Evolutionary conservation across 2,888 invertebrate species (phyloP).

Genomic region (Lithophane ornitopus): DNA sequence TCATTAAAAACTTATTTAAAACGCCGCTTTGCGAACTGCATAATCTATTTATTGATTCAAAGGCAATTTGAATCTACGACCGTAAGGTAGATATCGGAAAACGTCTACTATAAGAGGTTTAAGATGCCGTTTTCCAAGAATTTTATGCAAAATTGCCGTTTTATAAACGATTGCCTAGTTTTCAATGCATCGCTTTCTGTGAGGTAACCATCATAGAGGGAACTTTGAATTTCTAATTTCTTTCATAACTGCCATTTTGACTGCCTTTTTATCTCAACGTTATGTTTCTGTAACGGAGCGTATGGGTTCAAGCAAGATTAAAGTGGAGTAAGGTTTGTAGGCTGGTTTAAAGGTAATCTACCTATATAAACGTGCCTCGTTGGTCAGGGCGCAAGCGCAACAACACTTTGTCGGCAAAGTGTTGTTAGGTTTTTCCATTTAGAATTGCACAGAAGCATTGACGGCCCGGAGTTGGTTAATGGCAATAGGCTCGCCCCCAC

Average conservation of each 20-base stretch:
- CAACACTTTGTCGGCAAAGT: too few relatives aligned
- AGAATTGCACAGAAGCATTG: too few relatives aligned
- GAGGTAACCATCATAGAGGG: slow-evolving; percentile 56
- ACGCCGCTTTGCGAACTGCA: slow-evolving; percentile 28
- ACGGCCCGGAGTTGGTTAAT: too few relatives aligned
- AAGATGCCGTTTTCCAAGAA: slow-evolving; percentile 72
- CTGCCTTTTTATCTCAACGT: slow-evolving; percentile 20
- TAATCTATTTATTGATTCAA: slow-evolving; percentile 60
- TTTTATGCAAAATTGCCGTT: slow-evolving; percentile 78
- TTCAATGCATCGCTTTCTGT: slow-evolving; percentile 62
- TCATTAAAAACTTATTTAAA: slow-evolving; percentile 55
- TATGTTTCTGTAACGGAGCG: slow-evolving; percentile 18
- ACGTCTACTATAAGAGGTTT: slow-evolving; percentile 71
- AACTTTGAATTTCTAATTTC: slow-evolving; percentile 55
- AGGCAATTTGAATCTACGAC: slow-evolving; percentile 66
- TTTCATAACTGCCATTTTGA: slow-evolving; percentile 33
- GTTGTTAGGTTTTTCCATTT: too few relatives aligned
- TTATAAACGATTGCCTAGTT: slow-evolving; percentile 73
- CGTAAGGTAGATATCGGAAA: slow-evolving; percentile 69
- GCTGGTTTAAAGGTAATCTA: background rate
- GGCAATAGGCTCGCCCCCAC: too few relatives aligned
- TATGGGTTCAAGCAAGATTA: background rate
- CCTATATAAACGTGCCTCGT: background rate
- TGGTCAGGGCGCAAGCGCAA: too few relatives aligned
- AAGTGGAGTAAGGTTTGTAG: background rate